phyloP scores from a whole-genome alignment of 2,888 invertebrate genomes.

The Chrysolina americana region DNA sequence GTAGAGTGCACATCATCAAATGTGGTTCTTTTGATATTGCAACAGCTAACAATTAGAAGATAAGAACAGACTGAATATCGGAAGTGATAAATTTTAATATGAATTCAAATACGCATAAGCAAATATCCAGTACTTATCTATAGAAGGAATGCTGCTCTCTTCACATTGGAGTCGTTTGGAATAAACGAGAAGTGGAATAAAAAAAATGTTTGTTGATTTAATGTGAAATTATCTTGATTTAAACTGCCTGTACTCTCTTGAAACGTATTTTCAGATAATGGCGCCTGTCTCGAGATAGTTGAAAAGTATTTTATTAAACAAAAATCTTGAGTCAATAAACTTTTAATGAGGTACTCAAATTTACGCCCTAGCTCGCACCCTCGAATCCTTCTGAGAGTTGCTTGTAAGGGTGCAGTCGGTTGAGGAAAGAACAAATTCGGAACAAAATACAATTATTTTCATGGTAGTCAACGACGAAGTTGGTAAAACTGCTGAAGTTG shows the following conservation, averaged over 20 bases:
- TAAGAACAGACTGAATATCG: slow-evolving; percentile 10
- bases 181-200: slow-evolving; percentile 12
- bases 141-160: slow-evolving; percentile 23
- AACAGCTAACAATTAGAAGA: neutral
- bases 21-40: neutral
- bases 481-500: no score
- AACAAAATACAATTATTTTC: no score
- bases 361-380: no score
- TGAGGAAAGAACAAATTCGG: no score
- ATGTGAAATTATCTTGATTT: slow-evolving; percentile 14
- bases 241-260: neutral
- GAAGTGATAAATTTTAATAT: slow-evolving; percentile 9
- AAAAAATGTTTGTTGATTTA: slow-evolving; percentile 5
- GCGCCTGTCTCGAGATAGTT: neutral
- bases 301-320: slow-evolving; percentile 12
- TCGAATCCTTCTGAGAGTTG: no score
- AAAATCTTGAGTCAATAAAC: no score
- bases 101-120: slow-evolving; percentile 12
- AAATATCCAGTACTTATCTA: slow-evolving; percentile 20
- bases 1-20: neutral
- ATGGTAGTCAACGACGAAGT: no score
- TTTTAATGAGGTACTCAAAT: no score
- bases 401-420: no score
- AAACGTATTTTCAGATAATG: neutral
- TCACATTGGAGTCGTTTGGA: slow-evolving; percentile 10